Base-by-base conservation (phyloP, 2,113 vertebrate species). In the Atlantisia rogersi region DNA sequence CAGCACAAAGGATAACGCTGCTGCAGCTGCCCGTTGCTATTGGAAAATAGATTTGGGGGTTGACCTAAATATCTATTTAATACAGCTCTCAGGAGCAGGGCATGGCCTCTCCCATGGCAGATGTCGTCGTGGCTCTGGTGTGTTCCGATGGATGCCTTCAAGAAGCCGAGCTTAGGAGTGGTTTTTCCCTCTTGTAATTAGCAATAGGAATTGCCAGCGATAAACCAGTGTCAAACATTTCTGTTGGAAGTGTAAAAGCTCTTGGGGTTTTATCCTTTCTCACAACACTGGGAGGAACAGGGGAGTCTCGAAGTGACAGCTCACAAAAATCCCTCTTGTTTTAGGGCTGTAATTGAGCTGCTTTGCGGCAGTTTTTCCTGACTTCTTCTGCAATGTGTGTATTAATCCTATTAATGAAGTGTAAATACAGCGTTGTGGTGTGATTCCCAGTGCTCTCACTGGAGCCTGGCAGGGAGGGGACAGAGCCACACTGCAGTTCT, bases 11-110 rank as follows among this genome's bases (percentile, higher is more conserved):
- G 94, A 71, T 76, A 91, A 83, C 0, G 56, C 65, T 68, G 58
- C 40, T 70, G 71, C 82, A 78, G 92, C 88, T 90, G 92, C 82
- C 35, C 18, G 69, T 40, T 94, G 95, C 86, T 92, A 52, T 40
- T 77, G 86, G 60, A 67, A 93, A 50, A 75, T n/a, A 73, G 91
- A 83, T 93, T 93, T 94, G 31, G 7, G 83, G 40, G 37, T 71
- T 94, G 95, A 95, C 95, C 88, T 96, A 91, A 94, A 95, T 94
- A 60, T 24, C 60, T 90, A 6, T 88, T 94, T 91, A 68, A 94
- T 92, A 12, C 8, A 81, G 86, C 39, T 83, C 88, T 94, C 32
- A 11, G 73, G 93, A 67, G 46, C 73, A 64, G 56, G 82, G 64
- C 60, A 11, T 52, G 64, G 39, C 32, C 92, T 95, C 83, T 88